phyloP scores from a whole-genome alignment of 2,797 vertebrate species.

The Rachycentron canadum region DNA sequence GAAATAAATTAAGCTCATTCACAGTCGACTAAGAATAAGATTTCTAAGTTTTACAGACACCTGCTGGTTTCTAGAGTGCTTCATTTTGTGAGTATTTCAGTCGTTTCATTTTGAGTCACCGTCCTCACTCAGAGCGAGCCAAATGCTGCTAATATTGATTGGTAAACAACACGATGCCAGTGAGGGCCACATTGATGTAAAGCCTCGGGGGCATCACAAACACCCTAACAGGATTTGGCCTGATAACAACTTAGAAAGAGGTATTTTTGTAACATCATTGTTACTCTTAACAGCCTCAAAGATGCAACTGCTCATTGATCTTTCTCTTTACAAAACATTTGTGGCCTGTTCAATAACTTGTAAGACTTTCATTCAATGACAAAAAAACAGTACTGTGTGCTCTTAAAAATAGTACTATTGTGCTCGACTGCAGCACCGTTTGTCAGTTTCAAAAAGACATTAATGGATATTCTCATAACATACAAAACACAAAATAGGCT shows the following conservation, averaged over 20 bases:
- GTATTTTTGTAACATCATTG: not conserved
- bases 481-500: constrained; percentile 5
- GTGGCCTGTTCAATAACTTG: not conserved
- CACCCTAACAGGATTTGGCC: not conserved
- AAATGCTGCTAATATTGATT: not conserved
- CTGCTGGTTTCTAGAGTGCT: not conserved
- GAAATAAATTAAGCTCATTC: not conserved
- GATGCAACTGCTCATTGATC: not conserved
- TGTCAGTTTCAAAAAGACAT: not conserved
- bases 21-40: not conserved
- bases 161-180: not conserved
- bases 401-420: too few relatives aligned
- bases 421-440: too few relatives aligned
- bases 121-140: not conserved
- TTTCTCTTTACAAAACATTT: not conserved
- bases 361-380: not conserved
- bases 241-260: not conserved
- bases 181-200: not conserved
- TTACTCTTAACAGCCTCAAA: not conserved
- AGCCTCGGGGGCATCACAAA: constrained; percentile 5
- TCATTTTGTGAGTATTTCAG: constrained; percentile 15
- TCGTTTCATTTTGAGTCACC: not conserved
- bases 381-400: not conserved
- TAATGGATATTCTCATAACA: constrained; percentile 4
- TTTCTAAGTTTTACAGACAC: not conserved